Percentiles rank a stretch among this genome's conserved stretches.
Evolutionary conservation across 1,140 invertebrate species (phyloP).

Genomic region (Diorhabda sublineata): DNA sequence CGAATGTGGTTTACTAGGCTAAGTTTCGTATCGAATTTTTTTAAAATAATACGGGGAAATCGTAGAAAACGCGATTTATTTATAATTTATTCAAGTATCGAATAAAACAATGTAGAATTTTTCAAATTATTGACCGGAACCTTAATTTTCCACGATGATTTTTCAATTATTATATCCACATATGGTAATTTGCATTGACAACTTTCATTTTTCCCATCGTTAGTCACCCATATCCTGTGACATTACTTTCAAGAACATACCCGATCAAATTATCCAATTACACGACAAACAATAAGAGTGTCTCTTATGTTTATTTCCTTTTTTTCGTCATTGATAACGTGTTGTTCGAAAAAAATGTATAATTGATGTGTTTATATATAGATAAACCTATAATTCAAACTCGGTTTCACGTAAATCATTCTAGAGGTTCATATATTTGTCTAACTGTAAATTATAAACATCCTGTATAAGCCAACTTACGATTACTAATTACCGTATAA

Average conservation of each 20-base stretch:
- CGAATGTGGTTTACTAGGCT: no score
- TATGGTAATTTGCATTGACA: no score
- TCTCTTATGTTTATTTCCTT: neutral
- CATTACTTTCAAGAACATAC: conserved; percentile 10
- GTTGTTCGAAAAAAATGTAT: neutral
- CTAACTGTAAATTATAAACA: conserved; percentile 12
- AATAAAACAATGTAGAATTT: no score
- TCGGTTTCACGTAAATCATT: conserved; percentile 8
- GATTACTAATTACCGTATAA: neutral
- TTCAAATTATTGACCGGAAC: no score
- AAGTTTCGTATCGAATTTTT: no score
- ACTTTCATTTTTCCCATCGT: neutral
- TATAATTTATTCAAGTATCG: no score
- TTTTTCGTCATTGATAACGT: neutral
- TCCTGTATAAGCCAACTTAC: conserved; percentile 6
- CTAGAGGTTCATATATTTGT: conserved; percentile 7
- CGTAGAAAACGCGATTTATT: no score
- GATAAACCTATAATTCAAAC: neutral
- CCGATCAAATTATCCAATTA: conserved; percentile 9
- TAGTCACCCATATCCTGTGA: conserved; percentile 9
- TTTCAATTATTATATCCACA: no score
- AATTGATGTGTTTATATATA: neutral
- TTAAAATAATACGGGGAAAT: no score
- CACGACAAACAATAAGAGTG: neutral
- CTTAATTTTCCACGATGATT: no score